Evolutionary conservation across 1,140 invertebrate genomes (phyloP), one percentile per base, ranked within the genome.

Genomic region (Caenorhabditis brenneri): DNA sequence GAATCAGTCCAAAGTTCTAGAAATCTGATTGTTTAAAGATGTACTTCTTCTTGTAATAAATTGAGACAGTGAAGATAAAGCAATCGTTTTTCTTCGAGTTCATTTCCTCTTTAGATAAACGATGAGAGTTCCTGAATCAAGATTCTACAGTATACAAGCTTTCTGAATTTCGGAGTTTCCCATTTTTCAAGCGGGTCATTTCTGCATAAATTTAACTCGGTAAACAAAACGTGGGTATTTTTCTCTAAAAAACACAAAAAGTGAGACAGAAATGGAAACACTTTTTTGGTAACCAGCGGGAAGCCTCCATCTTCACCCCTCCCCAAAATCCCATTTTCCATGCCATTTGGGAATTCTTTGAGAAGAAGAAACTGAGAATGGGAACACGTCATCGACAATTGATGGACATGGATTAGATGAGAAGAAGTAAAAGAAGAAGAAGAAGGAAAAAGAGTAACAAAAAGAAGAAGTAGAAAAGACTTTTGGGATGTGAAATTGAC

Each of bases 351-450:
- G 65, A 74, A 74, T 74, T 74, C 33, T 39, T 39, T 74, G 42
- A 42, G 24, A 42, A 27, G n/a, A 74, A 22, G 65, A 74, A 74
- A 74, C 65, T 42, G 36, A 74, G 65, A 42, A 74, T 74, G 65
- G 36, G 65, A 42, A 74, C 65, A 39, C 65, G 65, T 74, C 65
- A 74, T 74, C 65, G 65, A 74, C 36, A 74, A 74, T 74, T 74
- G 65, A 74, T 74, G 65, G 65, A 65, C 58, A 65, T 65, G 58
- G 58, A 65, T 65, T 36, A 65, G 58, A 65, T 16, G 58, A 24
- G 53, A 29, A n/a, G 19, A n/a, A 36, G n/a, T 16, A 16, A 24
- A 19, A 16, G 58, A 29, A 55, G 24, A 55, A 55, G 15, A 51
- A 51, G 51, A 51, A n/a, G 7, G 29, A 12, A 22, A 31, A 29